Evolutionary conservation across 1,140 invertebrate species (phyloP), one percentile per base, ranked within the genome.

Genomic region (Mactra quadrangularis): DNA sequence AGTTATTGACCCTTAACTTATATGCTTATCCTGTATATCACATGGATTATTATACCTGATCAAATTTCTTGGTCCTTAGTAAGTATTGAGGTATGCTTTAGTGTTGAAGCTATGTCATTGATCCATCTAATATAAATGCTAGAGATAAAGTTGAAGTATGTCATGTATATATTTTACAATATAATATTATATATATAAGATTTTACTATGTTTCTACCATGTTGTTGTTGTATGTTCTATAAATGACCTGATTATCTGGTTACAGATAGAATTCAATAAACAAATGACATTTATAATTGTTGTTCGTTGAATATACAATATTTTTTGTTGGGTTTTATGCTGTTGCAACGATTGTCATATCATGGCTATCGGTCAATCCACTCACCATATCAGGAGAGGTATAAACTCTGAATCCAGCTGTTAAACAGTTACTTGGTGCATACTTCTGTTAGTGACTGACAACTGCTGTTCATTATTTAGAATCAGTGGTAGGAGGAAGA

Each of bases 211-310:
- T 55, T 55, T 72, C 70, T 55, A 72, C 55, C 70, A 72, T 35
- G 31, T 72, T 72, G 70, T 72, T 72, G 70, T 72, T 72, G 70
- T 72, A 55, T n/a, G n/a, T 47, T 72, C 53, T 38, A 22, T 55
- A 35, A 27, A n/a, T 72, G 70, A 47, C 29, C 70, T 55, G 52
- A 31, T n/a, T 57, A 45, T 72, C 70, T 72, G 70, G 70, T 72
- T 27, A 55, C 70, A 72, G 70, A 72, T 57, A 55, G 70, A 15
- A 72, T 72, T 72, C 53, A 55, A 72, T 72, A 72, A 72, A 72
- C 33, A 72, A 55, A 72, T 72, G 70, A 45, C 70, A n/a, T 72
- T 72, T 72, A 33, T 35, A 13, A 22, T 57, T 35, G n/a, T 62
- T 33, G 17, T 72, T 72, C 19, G 11, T 35, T 71, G 9, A 11